Percentiles rank a stretch among this genome's conserved stretches.
Evolutionary conservation across 1,140 invertebrate species (phyloP).

Genomic region (Brachionus rubens): DNA sequence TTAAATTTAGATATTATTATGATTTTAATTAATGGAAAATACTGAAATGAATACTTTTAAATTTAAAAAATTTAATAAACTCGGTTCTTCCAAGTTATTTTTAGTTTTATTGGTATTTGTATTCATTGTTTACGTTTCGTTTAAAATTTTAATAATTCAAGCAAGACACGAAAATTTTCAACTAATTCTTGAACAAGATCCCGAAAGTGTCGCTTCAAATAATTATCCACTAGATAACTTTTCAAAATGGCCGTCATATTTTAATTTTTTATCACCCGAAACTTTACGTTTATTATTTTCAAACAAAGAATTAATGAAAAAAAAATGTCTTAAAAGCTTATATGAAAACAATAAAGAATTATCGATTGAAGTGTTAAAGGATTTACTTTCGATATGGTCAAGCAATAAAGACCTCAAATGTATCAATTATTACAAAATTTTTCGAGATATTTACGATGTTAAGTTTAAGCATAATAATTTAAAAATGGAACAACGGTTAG

Average conservation of each 20-base stretch:
- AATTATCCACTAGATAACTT: not conserved
- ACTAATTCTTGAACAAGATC: too few species aligned
- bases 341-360: not conserved
- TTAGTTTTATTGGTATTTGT: too few species aligned
- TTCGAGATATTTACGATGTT: not conserved
- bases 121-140: too few species aligned
- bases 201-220: too few species aligned
- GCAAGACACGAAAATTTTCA: too few species aligned
- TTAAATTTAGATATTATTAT: too few species aligned
- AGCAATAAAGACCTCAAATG: not conserved
- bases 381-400: not conserved
- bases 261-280: not conserved
- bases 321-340: not conserved
- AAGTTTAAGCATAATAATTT: constrained; percentile 11
- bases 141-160: too few species aligned
- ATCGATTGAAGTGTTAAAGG: not conserved
- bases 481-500: not conserved
- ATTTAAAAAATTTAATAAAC: too few species aligned
- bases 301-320: not conserved
- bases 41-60: too few species aligned
- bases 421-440: not conserved
- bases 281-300: not conserved
- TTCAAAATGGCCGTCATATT: not conserved
- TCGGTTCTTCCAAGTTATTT: too few species aligned
- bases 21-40: too few species aligned